Evolutionary conservation across 2,797 vertebrate species (phyloP), one percentile per base, ranked within the genome.

Genomic region (Tadarida brasiliensis): DNA sequence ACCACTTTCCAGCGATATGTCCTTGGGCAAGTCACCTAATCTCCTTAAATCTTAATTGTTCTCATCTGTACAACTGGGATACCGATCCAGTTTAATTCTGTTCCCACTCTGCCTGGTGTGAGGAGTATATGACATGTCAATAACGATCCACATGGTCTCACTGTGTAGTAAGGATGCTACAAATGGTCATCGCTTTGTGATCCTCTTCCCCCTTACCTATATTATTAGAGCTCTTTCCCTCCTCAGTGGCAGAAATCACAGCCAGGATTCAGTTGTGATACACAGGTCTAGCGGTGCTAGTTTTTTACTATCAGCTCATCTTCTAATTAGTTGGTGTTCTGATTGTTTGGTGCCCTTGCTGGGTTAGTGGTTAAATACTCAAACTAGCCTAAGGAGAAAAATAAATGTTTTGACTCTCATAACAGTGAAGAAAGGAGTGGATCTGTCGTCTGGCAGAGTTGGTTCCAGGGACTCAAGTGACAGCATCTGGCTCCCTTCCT

Each of bases 331-430:
- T 51, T 91, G 19, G 11, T 33, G 7, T 82, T 85, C 22, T 63
- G 14, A 73, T 90, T 76, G 10, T 56, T 90, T 51, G 28, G 14
- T 77, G 9, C 22, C 16, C 9, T 76, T 61, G 20, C 12, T 90
- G 26, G 26, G 54, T 59, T 89, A 49, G 24, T 63, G 15, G 22
- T 94, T 80, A 87, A 87, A 78, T 90, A 92, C 87, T 91, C 24
- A 65, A 86, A 57, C 16, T 65, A 59, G 49, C 65, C n/a, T 67
- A 70, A 74, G 44, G 9, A 65, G 51, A 35, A 57, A 80, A 96
- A 47, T 14, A 87, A 51, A 78, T 39, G 20, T 56, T 90, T 74
- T 56, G 6, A 78, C 74, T 92, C 54, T 67, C 24, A 7, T 49
- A 65, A 35, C 9, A 94, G 20, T 68, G 7, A 33, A 63, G 30